phyloP scores from a whole-genome alignment of 2,888 invertebrate species.

The Nemurella pictetii region DNA sequence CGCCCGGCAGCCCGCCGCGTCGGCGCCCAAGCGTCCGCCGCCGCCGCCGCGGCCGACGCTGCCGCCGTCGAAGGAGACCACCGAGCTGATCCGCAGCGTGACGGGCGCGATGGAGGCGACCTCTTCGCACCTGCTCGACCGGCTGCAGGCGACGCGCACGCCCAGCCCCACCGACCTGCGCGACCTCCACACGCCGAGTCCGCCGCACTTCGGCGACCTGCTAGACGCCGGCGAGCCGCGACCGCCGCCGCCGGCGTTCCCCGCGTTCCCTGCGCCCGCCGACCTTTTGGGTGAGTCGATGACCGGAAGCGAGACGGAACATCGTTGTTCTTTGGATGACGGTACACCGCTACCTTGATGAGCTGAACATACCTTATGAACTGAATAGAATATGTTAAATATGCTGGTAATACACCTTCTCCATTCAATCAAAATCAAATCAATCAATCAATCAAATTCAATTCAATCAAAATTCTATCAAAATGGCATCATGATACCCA shows the following conservation, averaged over 20 bases:
- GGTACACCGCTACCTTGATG: no score
- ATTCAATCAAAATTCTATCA: no score
- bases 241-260: slow-evolving; percentile 11
- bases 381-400: no score
- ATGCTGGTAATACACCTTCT: no score
- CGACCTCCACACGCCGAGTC: slow-evolving; percentile 81
- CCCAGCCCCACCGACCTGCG: slow-evolving; percentile 85
- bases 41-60: slow-evolving; percentile 14
- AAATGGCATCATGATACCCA: no score
- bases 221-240: slow-evolving; percentile 29
- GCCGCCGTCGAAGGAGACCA: slow-evolving; percentile 72
- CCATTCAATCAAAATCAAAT: no score
- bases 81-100: slow-evolving; percentile 81
- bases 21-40: slow-evolving; percentile 8
- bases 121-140: slow-evolving; percentile 78
- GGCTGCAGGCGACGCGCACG: slow-evolving; percentile 81
- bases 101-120: slow-evolving; percentile 89
- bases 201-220: slow-evolving; percentile 53
- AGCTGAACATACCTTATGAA: no score
- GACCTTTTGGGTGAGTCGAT: slow-evolving; percentile 36
- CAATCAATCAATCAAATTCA: no score
- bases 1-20: not conserved
- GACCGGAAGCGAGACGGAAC: no score
- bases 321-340: no score
- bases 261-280: slow-evolving; percentile 27